Evolutionary conservation across 2,797 vertebrate genomes (phyloP), one percentile per base, ranked within the genome.

Genomic region (Spinus olivaceus): DNA sequence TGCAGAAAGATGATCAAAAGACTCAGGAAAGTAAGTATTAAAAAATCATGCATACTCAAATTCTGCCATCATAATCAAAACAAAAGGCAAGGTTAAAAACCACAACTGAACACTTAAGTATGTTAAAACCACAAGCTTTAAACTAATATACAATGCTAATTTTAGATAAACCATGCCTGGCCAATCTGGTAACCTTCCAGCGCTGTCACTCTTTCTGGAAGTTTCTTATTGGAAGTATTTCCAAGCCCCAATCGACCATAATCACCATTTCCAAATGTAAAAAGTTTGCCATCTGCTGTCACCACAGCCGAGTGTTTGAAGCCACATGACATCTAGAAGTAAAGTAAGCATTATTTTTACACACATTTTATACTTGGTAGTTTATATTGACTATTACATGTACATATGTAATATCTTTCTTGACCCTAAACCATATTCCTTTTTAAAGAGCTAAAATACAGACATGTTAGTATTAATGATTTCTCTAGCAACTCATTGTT

Each of bases 251-350:
- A 60, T 28, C 98, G 98, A 66, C 98, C 98, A 28, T 98, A 98
- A 94, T 98, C 98, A 32, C 98, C 98, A 23, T 98, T 98, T 61
- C 98, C 98, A 97, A 98, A 98, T 1, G 98, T 98, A 88, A 98
- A 98, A 67, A 98, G 97, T 86, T 98, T 98, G 79, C 98, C 98
- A 89, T 98, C 98, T 83, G 98, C 98, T 49, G 98, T 98, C 69
- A 98, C 98, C 56, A 98, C 98, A 41, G 98, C 98, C 44, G 98
- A 98, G 65, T 98, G 98, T 78, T 98, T 98, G 92, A 98, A 98
- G 90, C 98, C 98, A 96, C 98, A 98, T 4, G 98, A 98, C 98
- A 98, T 98, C 98, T 98, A 79, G 56, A 79, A 92, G 47, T 10
- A 95, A 83, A 96, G 91, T 3, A 60, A 64, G 42, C 3, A 14